Conservation (phyloP, 2,113 vertebrate genomes). For the Dryoscopus gambensis region DNA sequence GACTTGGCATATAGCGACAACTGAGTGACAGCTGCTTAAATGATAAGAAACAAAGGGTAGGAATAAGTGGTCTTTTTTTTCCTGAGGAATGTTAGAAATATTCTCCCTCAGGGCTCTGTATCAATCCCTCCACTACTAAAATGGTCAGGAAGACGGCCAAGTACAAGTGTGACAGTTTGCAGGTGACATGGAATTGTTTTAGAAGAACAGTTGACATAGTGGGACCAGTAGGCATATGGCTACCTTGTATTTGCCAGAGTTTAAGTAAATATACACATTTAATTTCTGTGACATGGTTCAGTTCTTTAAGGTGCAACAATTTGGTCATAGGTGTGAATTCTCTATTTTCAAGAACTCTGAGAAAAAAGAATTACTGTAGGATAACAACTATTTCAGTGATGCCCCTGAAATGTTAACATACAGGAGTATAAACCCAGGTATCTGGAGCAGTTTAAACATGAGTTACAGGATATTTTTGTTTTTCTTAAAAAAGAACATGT, state of each 20-base stretch:
- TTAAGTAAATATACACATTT: background rate
- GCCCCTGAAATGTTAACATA: background rate
- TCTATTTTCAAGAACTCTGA: background rate
- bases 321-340: background rate
- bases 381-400: background rate
- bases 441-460: background rate
- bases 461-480: background rate
- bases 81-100: background rate
- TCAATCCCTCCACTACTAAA: background rate
- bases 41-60: background rate
- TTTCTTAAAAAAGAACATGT: background rate
- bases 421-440: background rate
- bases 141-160: background rate
- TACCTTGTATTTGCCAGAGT: background rate
- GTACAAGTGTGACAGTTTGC: background rate
- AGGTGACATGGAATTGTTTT: background rate
- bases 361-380: background rate
- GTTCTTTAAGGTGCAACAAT: background rate
- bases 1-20: background rate
- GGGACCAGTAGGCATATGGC: background rate
- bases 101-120: background rate
- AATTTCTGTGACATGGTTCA: background rate
- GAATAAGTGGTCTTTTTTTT: background rate
- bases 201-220: background rate
- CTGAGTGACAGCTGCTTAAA: background rate